Percentiles rank a stretch among this genome's conserved stretches.
Conservation (phyloP, 2,113 vertebrate species). For the Xerus inauris region DNA sequence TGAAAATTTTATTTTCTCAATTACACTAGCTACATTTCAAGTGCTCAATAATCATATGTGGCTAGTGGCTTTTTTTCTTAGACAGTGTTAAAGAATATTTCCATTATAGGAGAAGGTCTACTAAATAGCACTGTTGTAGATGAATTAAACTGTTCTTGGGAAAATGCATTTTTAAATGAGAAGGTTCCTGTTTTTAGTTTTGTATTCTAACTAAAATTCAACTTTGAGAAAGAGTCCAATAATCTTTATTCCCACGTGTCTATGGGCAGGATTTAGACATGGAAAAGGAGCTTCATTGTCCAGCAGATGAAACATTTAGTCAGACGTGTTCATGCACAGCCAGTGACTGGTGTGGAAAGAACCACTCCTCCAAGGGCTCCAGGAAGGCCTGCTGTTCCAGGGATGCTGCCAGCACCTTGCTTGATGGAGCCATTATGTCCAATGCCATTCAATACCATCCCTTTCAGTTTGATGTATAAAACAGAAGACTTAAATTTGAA, state of each 20-base stretch:
- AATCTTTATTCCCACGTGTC: background rate
- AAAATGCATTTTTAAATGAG: background rate
- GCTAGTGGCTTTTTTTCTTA: background rate
- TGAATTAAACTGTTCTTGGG: background rate
- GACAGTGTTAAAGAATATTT: background rate
- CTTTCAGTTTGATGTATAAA: slow-evolving; percentile 66
- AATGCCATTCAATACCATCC: slow-evolving; percentile 69
- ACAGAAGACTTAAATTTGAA: slow-evolving; percentile 58
- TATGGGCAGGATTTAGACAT: slow-evolving; percentile 37
- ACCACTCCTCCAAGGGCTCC: background rate
- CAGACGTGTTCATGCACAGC: slow-evolving; percentile 29
- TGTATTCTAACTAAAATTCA: slow-evolving; percentile 37
- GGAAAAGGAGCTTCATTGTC: slow-evolving; percentile 62
- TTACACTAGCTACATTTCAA: slow-evolving; percentile 3
- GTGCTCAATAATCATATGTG: background rate
- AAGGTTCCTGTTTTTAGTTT: background rate
- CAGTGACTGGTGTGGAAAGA: slow-evolving; percentile 60
- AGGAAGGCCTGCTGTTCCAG: slow-evolving; percentile 60
- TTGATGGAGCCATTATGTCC: background rate
- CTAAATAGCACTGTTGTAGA: background rate
- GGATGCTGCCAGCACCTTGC: slow-evolving; percentile 9
- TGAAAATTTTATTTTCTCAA: background rate
- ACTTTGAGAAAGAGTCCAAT: background rate
- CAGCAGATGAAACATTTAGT: slow-evolving; percentile 50
- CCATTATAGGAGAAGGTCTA: background rate